phyloP scores from a whole-genome alignment of 2,888 invertebrate species.

The Leucoma salicis region DNA sequence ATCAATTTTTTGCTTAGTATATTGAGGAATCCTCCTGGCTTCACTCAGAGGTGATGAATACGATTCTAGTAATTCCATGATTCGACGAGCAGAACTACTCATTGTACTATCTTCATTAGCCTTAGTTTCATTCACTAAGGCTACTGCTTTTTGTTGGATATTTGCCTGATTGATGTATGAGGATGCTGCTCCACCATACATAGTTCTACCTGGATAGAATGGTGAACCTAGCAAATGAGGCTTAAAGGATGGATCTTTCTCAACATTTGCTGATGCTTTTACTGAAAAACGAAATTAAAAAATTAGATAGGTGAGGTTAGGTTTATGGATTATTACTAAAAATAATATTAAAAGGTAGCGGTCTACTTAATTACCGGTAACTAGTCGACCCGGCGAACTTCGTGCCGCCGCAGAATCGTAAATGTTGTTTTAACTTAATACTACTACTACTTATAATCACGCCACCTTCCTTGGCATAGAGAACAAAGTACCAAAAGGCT shows the following conservation, averaged over 20 bases:
- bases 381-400: too few species aligned
- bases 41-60: constrained; percentile 91
- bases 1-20: constrained; percentile 30
- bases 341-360: too few species aligned
- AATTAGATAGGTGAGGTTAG: too few species aligned
- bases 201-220: constrained; percentile 88
- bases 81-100: constrained; percentile 89
- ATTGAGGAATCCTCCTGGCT: constrained; percentile 87
- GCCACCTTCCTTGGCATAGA: too few species aligned
- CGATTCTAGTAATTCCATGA: constrained; percentile 90
- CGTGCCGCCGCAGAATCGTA: too few species aligned
- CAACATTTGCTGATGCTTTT: constrained; percentile 54
- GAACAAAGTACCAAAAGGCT: too few species aligned
- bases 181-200: constrained; percentile 87
- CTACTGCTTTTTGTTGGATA: constrained; percentile 46
- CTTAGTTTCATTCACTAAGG: constrained; percentile 44
- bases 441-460: too few species aligned
- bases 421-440: too few species aligned
- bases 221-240: constrained; percentile 79
- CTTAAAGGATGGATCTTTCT: constrained; percentile 60
- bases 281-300: constrained; percentile 44
- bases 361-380: too few species aligned
- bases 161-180: constrained; percentile 76
- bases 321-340: too few species aligned
- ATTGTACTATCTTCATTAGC: constrained; percentile 56